Evolutionary conservation across 1,140 invertebrate species (phyloP).

Genomic region (Diorhabda carinulata): DNA sequence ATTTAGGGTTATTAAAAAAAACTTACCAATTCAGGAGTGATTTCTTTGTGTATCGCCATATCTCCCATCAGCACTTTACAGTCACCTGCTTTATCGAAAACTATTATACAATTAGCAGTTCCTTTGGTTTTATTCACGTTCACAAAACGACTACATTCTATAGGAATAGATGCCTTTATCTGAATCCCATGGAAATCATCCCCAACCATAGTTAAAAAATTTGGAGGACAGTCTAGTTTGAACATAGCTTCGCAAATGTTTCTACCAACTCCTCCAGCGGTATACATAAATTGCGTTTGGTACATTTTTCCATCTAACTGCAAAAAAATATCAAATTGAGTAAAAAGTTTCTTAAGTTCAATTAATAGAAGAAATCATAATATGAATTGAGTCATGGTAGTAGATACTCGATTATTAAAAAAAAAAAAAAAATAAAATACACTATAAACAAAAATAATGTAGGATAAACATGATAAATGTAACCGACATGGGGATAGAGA

Average conservation of each 20-base stretch:
- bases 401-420: too few relatives aligned
- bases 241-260: constrained; percentile 85
- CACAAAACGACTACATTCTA: constrained; percentile 33
- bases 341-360: too few relatives aligned
- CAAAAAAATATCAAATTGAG: constrained; percentile 34
- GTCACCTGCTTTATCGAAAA: constrained; percentile 70
- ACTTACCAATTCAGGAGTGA: constrained; percentile 61
- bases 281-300: constrained; percentile 56
- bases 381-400: too few relatives aligned
- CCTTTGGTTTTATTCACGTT: constrained; percentile 35
- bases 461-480: too few relatives aligned
- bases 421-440: too few relatives aligned
- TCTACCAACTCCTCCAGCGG: constrained; percentile 81
- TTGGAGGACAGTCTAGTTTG: constrained; percentile 62
- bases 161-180: constrained; percentile 46
- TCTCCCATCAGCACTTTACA: constrained; percentile 77
- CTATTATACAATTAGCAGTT: constrained; percentile 70
- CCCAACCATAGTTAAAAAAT: constrained; percentile 79
- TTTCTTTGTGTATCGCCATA: constrained; percentile 73
- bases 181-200: constrained; percentile 60
- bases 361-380: too few relatives aligned
- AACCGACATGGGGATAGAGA: too few relatives aligned
- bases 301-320: constrained; percentile 78
- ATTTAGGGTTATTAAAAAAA: background rate
- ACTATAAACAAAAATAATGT: too few relatives aligned